Evolutionary conservation across 1,140 invertebrate genomes (phyloP).

Genomic region (Bombus vancouverensis): DNA sequence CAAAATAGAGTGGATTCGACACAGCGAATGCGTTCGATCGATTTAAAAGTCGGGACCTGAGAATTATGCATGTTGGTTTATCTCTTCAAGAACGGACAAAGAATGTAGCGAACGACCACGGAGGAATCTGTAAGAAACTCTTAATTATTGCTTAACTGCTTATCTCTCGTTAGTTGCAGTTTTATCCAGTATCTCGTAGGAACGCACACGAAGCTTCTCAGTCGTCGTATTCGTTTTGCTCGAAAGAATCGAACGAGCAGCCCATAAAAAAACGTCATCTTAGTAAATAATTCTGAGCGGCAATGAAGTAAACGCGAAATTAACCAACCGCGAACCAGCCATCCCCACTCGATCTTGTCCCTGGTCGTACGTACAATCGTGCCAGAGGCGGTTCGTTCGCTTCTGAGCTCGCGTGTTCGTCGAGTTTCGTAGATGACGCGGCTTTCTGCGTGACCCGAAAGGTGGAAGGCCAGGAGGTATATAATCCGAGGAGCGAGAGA

Average conservation of each 20-base stretch:
- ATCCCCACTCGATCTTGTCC: slow-evolving; percentile 33
- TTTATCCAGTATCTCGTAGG: neutral
- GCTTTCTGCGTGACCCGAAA: slow-evolving; percentile 6
- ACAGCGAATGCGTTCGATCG: neutral
- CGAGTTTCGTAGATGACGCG: neutral
- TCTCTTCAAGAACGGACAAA: neutral
- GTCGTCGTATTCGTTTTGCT: neutral
- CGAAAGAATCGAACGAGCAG: neutral
- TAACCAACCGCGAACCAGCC: neutral
- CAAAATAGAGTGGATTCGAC: slow-evolving; percentile 12
- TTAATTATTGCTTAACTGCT: no score
- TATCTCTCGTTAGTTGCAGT: no score
- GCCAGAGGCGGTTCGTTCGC: neutral
- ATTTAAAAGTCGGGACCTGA: neutral
- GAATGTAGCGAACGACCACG: neutral
- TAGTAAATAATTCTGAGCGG: neutral
- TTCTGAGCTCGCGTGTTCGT: slow-evolving; percentile 1
- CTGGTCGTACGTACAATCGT: slow-evolving; percentile 1
- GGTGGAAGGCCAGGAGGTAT: slow-evolving; percentile 33
- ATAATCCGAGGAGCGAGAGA: slow-evolving; percentile 11
- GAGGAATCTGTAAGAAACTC: neutral
- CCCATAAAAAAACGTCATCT: neutral
- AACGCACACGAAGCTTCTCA: neutral
- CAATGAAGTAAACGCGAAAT: neutral
- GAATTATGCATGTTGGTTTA: neutral